phyloP scores from a whole-genome alignment of 2,888 invertebrate genomes.

The Plemyria rubiginata region DNA sequence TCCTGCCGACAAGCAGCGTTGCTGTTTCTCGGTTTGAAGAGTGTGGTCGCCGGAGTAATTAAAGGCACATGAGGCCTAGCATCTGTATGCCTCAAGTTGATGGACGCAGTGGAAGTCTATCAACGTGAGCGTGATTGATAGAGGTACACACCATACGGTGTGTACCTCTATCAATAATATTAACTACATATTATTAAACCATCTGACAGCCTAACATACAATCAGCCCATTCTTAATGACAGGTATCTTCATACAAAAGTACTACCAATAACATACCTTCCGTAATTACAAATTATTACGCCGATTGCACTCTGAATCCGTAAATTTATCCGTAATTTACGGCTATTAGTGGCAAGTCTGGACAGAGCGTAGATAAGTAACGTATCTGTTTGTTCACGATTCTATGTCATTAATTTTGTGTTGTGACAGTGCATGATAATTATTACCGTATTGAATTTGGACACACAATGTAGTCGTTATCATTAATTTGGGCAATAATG shows the following conservation, averaged over 20 bases:
- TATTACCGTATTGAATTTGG: constrained; percentile 2
- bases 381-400: constrained; percentile 8
- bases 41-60: too few species aligned
- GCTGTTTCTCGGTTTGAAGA: too few species aligned
- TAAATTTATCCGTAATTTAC: constrained; percentile 20
- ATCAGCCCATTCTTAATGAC: constrained; percentile 9
- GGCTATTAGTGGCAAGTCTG: constrained; percentile 2
- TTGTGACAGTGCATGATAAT: constrained; percentile 11
- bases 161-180: too few species aligned
- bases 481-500: not conserved
- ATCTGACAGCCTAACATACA: too few species aligned
- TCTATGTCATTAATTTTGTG: constrained; percentile 11
- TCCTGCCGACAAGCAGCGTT: too few species aligned
- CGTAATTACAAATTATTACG: constrained; percentile 10
- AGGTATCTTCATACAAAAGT: constrained; percentile 11
- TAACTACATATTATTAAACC: too few species aligned
- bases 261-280: constrained; percentile 4
- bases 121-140: too few species aligned
- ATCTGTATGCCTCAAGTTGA: too few species aligned
- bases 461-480: constrained; percentile 4
- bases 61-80: too few species aligned
- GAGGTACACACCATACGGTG: too few species aligned
- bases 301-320: constrained; percentile 5
- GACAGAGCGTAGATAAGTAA: constrained; percentile 3
- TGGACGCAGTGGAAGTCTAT: too few species aligned